Evolutionary conservation across 2,888 invertebrate genomes (phyloP).

Genomic region (Cryptocephalus moraei): DNA sequence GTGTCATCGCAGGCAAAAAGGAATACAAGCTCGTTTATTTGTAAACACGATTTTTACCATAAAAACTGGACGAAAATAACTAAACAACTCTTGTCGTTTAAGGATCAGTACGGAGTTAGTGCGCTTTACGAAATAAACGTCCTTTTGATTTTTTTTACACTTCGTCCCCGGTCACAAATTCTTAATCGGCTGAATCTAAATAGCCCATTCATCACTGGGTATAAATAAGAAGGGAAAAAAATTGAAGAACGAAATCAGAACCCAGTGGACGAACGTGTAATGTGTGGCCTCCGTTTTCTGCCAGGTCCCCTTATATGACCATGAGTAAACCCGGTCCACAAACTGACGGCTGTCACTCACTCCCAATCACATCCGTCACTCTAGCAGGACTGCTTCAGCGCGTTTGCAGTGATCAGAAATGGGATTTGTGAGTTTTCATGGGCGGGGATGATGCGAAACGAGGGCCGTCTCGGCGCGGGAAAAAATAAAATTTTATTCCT

Average conservation of each 20-base stretch:
- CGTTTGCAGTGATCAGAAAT: no score
- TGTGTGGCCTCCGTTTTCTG: slow-evolving; percentile 28
- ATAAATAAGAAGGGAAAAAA: slow-evolving; percentile 1
- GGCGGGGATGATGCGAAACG: no score
- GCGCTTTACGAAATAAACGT: no score
- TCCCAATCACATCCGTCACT: slow-evolving; percentile 36
- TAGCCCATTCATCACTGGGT: no score
- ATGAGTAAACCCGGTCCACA: slow-evolving; percentile 20
- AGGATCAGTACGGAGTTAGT: no score
- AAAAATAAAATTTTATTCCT: no score
- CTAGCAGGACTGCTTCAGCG: slow-evolving; percentile 1
- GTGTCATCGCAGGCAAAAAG: slow-evolving; percentile 21
- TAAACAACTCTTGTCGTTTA: no score
- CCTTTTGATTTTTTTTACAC: slow-evolving; percentile 1
- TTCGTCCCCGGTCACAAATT: slow-evolving; percentile 8
- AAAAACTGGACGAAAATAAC: slow-evolving; percentile 11
- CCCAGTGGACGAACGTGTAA: slow-evolving; percentile 24
- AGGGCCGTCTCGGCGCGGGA: no score
- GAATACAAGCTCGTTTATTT: slow-evolving; percentile 29
- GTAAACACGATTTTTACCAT: slow-evolving; percentile 33
- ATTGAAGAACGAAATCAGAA: slow-evolving; percentile 3
- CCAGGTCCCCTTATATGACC: slow-evolving; percentile 32
- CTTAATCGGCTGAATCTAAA: slow-evolving; percentile 6
- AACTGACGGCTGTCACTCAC: slow-evolving; percentile 36
- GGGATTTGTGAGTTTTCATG: no score